phyloP scores from a whole-genome alignment of 64 coral and sea anemone species.

The Pocillopora damicornis region DNA sequence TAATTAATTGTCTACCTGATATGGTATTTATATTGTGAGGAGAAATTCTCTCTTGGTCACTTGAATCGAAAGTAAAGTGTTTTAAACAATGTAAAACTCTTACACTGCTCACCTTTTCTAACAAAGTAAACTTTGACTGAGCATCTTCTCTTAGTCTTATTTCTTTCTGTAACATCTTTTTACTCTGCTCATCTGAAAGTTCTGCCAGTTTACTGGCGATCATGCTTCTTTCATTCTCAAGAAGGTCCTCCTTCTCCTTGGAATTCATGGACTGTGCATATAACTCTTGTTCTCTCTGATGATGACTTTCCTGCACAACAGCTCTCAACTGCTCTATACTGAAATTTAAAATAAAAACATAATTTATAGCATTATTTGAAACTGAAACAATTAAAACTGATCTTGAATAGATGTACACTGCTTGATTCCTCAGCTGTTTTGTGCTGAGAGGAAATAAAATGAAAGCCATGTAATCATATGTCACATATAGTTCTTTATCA shows the following conservation, averaged over 20 bases:
- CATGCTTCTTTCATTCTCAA: constrained; percentile 71
- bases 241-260: constrained; percentile 75
- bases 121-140: constrained; percentile 78
- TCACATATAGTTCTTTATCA: too few species aligned
- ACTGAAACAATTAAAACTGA: too few species aligned
- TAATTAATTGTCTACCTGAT: too few species aligned
- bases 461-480: too few species aligned
- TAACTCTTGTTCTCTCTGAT: constrained; percentile 70
- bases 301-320: constrained; percentile 64
- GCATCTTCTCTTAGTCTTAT: constrained; percentile 91
- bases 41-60: too few species aligned
- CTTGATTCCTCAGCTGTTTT: too few species aligned
- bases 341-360: not conserved
- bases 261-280: constrained; percentile 65
- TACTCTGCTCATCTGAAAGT: constrained; percentile 91
- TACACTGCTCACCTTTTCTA: constrained; percentile 68
- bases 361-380: not conserved
- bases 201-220: constrained; percentile 87
- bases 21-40: too few species aligned
- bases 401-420: too few species aligned
- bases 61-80: too few species aligned
- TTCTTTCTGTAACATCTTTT: constrained; percentile 91
- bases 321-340: constrained; percentile 78
- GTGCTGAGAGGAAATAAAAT: too few species aligned
- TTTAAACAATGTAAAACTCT: not conserved